phyloP scores from a whole-genome alignment of 2,888 invertebrate species.

The Cactoblastis cactorum region DNA sequence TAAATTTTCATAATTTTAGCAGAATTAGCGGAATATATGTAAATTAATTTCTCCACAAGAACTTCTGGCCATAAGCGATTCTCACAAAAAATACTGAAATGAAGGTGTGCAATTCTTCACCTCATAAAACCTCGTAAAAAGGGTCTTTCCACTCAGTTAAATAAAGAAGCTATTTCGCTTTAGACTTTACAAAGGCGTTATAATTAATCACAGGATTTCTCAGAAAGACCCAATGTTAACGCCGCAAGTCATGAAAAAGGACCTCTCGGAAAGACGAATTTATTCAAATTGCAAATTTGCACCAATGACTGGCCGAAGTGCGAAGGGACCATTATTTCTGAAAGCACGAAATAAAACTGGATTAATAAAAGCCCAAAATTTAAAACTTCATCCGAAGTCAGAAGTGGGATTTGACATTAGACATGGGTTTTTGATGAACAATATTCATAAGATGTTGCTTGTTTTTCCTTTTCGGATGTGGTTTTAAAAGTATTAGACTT shows the following conservation, averaged over 20 bases:
- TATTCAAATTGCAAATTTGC: slow-evolving; percentile 63
- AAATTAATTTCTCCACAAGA: too few relatives aligned
- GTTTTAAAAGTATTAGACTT: too few relatives aligned
- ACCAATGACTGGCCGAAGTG: slow-evolving; percentile 47
- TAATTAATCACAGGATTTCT: slow-evolving; percentile 42
- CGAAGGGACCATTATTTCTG: slow-evolving; percentile 56
- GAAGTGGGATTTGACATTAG: slow-evolving; percentile 13
- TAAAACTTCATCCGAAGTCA: slow-evolving; percentile 30
- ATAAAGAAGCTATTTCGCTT: background rate
- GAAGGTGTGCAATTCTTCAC: too few relatives aligned
- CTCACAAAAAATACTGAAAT: too few relatives aligned
- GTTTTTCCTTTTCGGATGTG: too few relatives aligned
- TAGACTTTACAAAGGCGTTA: background rate
- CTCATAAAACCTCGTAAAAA: too few relatives aligned
- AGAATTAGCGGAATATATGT: too few relatives aligned
- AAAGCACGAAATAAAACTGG: slow-evolving; percentile 42
- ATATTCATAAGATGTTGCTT: background rate
- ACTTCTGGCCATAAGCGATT: too few relatives aligned
- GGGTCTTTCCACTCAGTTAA: too few relatives aligned
- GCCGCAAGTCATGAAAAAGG: slow-evolving; percentile 42
- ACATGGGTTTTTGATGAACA: slow-evolving; percentile 27
- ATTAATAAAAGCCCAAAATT: slow-evolving; percentile 48
- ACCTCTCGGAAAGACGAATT: slow-evolving; percentile 31
- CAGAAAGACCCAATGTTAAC: slow-evolving; percentile 35
- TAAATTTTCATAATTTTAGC: too few relatives aligned